Percentiles rank a stretch among this genome's conserved stretches.
These are phyloP conservation scores for Loxodonta africana DNA, from an alignment of 2,113 vertebrate genomes.

Conservation along the genomic window DNA sequence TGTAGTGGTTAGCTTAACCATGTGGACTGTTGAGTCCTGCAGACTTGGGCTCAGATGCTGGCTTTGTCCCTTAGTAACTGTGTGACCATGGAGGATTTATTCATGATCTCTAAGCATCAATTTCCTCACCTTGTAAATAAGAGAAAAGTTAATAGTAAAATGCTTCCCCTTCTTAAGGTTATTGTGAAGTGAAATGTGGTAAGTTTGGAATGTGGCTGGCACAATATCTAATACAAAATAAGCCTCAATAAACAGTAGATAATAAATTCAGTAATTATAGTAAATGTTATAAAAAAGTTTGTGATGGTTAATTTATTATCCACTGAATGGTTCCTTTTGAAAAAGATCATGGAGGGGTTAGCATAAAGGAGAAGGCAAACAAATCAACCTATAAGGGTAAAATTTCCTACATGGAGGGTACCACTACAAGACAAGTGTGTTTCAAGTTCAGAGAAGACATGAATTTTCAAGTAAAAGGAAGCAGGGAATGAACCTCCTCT, in stretches of 20 bases:
- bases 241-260: neutral
- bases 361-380: neutral
- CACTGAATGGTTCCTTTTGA: neutral
- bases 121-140: neutral
- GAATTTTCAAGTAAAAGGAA: constrained; percentile 6
- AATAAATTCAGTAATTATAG: neutral
- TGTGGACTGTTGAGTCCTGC: neutral
- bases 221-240: neutral
- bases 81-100: neutral
- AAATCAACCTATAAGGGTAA: neutral
- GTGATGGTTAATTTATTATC: neutral
- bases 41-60: neutral
- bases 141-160: neutral
- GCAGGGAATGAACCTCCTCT: neutral
- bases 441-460: neutral
- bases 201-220: neutral
- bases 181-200: constrained; percentile 21
- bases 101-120: neutral
- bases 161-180: neutral
- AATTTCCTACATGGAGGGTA: neutral
- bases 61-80: neutral
- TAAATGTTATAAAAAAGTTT: neutral
- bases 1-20: neutral
- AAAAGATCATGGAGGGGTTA: neutral
- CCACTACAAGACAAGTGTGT: neutral